Conservation (phyloP, 2,113 vertebrate species). For the Seriola quinqueradiata region DNA sequence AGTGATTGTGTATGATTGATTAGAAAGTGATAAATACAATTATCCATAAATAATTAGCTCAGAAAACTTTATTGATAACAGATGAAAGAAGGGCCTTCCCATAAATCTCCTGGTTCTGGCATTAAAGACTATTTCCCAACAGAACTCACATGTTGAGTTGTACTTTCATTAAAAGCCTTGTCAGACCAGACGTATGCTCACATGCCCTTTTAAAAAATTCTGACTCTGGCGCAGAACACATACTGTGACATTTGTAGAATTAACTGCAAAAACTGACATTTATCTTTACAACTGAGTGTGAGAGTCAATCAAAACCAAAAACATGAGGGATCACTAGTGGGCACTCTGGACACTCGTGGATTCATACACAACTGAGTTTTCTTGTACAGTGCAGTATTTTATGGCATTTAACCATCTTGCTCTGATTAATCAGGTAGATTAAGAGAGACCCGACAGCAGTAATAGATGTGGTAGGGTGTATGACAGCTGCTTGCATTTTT, state of each 20-base stretch:
- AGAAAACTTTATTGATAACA: neutral
- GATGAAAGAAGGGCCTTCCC: neutral
- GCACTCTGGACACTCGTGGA: neutral
- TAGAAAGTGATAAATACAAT: conserved; percentile 9
- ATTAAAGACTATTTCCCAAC: neutral
- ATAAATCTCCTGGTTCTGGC: neutral
- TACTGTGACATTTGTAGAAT: conserved; percentile 59
- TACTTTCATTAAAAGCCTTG: conserved; percentile 9
- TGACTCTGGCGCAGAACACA: neutral
- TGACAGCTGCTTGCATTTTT: neutral
- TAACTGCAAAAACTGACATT: conserved; percentile 61
- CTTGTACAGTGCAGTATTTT: neutral
- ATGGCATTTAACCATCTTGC: neutral
- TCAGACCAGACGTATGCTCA: neutral
- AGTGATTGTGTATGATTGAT: neutral
- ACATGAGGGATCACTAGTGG: neutral
- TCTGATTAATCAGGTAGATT: neutral
- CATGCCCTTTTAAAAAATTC: conserved; percentile 43
- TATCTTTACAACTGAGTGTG: conserved; percentile 10
- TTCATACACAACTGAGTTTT: neutral
- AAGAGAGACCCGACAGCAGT: neutral
- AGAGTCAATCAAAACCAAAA: conserved; percentile 5
- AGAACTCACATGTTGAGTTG: conserved; percentile 1
- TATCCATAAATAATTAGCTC: conserved; percentile 23
- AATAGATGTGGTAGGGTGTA: no score